Percentiles rank a stretch among this genome's conserved stretches.
phyloP scores from a whole-genome alignment of 2,113 vertebrate species.

The Eretmochelys imbricata region DNA sequence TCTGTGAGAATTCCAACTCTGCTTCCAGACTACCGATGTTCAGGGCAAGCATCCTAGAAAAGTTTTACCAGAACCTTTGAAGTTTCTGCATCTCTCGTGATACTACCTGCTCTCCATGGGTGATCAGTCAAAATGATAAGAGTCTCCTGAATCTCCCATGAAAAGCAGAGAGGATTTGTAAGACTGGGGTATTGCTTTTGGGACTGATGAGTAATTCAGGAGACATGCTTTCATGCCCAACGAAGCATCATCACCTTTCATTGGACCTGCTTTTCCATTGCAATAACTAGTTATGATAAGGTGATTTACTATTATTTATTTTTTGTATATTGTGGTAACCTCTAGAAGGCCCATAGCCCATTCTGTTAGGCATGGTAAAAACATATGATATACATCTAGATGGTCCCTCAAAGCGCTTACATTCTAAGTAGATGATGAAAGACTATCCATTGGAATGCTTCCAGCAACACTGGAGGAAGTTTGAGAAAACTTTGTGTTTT shows the following conservation, averaged over 20 bases:
- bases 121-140: neutral
- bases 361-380: neutral
- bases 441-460: neutral
- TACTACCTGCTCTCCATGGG: neutral
- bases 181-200: neutral
- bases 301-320: neutral
- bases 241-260: conserved; percentile 54
- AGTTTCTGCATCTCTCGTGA: fast-evolving
- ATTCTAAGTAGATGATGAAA: neutral
- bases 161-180: conserved; percentile 15
- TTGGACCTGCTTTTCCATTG: conserved; percentile 7
- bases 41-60: neutral
- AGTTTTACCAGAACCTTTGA: neutral
- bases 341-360: neutral
- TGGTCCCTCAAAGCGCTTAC: too few relatives aligned
- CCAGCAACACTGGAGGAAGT: neutral
- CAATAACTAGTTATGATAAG: conserved; percentile 30
- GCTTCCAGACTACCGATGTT: neutral
- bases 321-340: conserved; percentile 10
- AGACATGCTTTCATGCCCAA: conserved; percentile 39
- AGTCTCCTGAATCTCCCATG: neutral
- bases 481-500: too few relatives aligned
- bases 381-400: neutral
- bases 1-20: neutral
- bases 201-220: neutral